Percentiles rank a stretch among this genome's conserved stretches.
phyloP scores from a whole-genome alignment of 1,140 invertebrate species.

The Sarcophaga peregrina region DNA sequence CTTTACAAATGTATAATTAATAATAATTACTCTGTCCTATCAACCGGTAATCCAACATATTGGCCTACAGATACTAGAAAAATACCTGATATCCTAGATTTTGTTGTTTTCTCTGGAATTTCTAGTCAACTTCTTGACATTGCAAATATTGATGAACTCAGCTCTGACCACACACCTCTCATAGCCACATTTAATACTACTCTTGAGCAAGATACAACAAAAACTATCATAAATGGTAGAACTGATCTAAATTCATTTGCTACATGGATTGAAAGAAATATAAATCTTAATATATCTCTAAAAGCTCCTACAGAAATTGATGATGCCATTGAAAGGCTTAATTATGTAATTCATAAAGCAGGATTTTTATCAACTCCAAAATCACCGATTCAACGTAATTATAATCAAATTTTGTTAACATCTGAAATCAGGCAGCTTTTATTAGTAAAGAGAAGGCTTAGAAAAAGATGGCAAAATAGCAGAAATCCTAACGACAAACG shows the following conservation, averaged over 20 bases:
- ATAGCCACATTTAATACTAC: not conserved
- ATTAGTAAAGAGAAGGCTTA: too few relatives aligned
- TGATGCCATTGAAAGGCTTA: conserved; percentile 29
- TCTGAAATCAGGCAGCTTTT: too few relatives aligned
- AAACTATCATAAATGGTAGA: not conserved
- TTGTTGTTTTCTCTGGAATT: too few relatives aligned
- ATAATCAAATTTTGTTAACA: too few relatives aligned
- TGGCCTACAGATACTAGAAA: conserved; percentile 24
- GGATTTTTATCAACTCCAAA: too few relatives aligned
- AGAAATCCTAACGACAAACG: too few relatives aligned
- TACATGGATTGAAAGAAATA: not conserved
- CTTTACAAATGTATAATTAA: conserved; percentile 24
- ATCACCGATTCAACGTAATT: too few relatives aligned
- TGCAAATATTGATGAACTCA: conserved; percentile 28
- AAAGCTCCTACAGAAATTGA: conserved; percentile 20
- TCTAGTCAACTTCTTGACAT: too few relatives aligned
- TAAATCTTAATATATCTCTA: conserved; percentile 22
- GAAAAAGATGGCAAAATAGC: too few relatives aligned
- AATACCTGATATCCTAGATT: conserved; percentile 31
- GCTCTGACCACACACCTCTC: conserved; percentile 26
- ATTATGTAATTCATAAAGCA: too few relatives aligned
- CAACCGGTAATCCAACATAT: conserved; percentile 12
- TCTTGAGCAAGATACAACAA: too few relatives aligned
- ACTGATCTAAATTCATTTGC: not conserved
- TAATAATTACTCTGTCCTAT: conserved; percentile 7